Evolutionary conservation across 1,140 invertebrate genomes (phyloP).

Genomic region (Trinorchestia longiramus): DNA sequence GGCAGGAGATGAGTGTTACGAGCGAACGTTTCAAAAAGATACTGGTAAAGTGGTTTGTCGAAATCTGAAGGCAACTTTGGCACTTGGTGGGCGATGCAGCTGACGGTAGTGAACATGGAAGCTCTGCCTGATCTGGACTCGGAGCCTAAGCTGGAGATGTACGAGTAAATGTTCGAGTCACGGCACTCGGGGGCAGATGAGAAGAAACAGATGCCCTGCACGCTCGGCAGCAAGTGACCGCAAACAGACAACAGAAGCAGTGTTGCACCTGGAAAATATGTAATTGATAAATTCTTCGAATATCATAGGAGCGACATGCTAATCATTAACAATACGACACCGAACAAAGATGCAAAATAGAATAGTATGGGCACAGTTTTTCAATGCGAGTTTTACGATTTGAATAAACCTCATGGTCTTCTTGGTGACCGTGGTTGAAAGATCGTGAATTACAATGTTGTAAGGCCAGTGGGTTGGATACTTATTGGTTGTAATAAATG

Average conservation of each 20-base stretch:
- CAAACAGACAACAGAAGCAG: neutral
- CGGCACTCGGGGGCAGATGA: conserved; percentile 25
- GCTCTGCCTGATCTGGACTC: conserved; percentile 11
- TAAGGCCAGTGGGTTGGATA: no score
- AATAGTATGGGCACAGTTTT: no score
- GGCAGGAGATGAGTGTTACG: conserved; percentile 41
- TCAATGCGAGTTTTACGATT: no score
- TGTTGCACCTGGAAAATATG: neutral
- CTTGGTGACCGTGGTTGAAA: no score
- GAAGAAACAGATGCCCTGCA: neutral
- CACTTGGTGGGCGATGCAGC: conserved; percentile 40
- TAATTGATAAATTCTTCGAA: neutral
- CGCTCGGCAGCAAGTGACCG: neutral
- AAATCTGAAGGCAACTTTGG: conserved; percentile 37
- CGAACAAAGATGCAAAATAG: no score
- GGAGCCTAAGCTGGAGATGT: conserved; percentile 8
- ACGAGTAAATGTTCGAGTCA: conserved; percentile 9
- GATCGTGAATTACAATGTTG: no score
- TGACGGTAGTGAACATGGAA: conserved; percentile 1
- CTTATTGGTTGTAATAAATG: no score
- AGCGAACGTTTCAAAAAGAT: conserved; percentile 42
- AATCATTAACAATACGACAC: no score
- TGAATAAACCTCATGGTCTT: no score
- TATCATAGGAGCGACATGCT: no score
- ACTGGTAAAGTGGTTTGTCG: conserved; percentile 42